Evolutionary conservation across 2,888 invertebrate genomes (phyloP), one percentile per base, ranked within the genome.

Genomic region (Pelosia muscerda): DNA sequence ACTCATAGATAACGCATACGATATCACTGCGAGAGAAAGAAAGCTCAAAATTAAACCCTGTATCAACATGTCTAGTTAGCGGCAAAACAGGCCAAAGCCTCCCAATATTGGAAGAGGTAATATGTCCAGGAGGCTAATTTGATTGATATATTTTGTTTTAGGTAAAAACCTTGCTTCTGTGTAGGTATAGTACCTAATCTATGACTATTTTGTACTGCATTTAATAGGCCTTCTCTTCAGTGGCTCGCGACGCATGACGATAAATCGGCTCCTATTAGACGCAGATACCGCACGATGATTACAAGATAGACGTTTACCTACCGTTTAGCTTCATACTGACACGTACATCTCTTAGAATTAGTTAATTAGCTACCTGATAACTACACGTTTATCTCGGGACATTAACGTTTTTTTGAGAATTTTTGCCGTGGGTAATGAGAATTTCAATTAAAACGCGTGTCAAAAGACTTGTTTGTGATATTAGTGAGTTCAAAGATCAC

Each of bases 181-280:
- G 22, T 15, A n/a, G n/a, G n/a, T n/a, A 38, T 13, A 26, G 22
- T 1, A 0, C n/a, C 8, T 80, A 70, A n/a, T 79, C 82, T 79
- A 64, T 82, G 78, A 4, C 54, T 66, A 66, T 70, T 81, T 77
- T 73, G 66, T 58, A 66, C 55, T 59, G 58, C 57, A 55, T 34
- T 25, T 65, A 68, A 57, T 63, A 60, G 66, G 42, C n/a, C 64
- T 54, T 63, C 10, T 71, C 73, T 63, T 75, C 68, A 70, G 26
- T 54, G 57, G 19, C 56, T 73, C 62, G 65, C 59, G 25, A 68
- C 42, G 69, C 64, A 73, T 72, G 75, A 25, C 63, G 67, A 68
- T 80, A 80, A 75, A 80, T 79, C 63, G 65, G 55, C 55, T 64
- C 66, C 68, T 72, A 71, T 72, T 77, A 71, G 59, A 64, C 19